phyloP scores from a whole-genome alignment of 2,797 vertebrate species.

The Pteronotus mesoamericanus region DNA sequence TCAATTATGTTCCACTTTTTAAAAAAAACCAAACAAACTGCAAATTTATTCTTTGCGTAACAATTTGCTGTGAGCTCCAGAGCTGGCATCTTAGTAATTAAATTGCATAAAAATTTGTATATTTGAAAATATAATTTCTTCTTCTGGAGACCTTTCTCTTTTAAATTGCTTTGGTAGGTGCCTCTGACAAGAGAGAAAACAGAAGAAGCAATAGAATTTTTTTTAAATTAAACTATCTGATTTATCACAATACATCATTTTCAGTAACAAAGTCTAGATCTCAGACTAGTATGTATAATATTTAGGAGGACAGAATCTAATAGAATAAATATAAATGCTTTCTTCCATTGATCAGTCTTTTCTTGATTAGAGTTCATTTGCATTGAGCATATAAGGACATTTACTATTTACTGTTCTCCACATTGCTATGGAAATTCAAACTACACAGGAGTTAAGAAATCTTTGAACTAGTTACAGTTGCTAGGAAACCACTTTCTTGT shows the following conservation, averaged over 20 bases:
- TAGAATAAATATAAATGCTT: constrained; percentile 33
- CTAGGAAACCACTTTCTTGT: constrained; percentile 83
- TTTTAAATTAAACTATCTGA: neutral
- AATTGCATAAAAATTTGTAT: neutral
- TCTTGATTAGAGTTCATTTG: constrained; percentile 55
- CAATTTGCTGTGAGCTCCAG: neutral
- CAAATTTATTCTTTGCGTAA: constrained; percentile 11
- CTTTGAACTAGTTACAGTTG: constrained; percentile 80
- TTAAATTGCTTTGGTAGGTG: neutral
- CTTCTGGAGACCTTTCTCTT: neutral
- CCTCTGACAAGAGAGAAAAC: neutral
- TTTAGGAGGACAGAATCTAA: constrained; percentile 24
- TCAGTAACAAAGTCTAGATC: neutral
- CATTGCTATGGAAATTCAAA: constrained; percentile 68
- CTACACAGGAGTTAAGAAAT: constrained; percentile 71
- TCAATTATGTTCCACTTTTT: neutral
- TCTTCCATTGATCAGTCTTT: constrained; percentile 52
- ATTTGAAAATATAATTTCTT: neutral
- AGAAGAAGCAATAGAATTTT: neutral
- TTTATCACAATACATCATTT: neutral
- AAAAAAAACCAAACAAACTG: too few relatives aligned
- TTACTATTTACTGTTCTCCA: constrained; percentile 71
- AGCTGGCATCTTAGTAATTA: constrained; percentile 9
- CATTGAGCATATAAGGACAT: constrained; percentile 53
- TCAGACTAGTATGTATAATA: constrained; percentile 36